Evolutionary conservation across 2,113 vertebrate genomes (phyloP).

Genomic region (Sphaerodactylus townsendi): DNA sequence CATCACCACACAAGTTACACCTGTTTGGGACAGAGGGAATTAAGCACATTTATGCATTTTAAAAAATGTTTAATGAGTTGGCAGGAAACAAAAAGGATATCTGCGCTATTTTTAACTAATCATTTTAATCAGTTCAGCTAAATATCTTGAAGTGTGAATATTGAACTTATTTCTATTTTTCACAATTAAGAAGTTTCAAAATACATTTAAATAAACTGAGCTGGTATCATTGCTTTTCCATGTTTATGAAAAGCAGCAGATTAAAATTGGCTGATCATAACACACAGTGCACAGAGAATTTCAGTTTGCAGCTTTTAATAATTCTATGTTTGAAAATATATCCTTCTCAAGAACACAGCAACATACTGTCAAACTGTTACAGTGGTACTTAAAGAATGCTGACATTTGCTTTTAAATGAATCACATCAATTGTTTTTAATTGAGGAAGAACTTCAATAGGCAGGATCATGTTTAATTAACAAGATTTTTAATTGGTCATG

Average conservation of each 20-base stretch:
- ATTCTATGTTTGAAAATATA: slow-evolving; percentile 42
- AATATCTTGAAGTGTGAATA: background rate
- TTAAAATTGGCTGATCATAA: slow-evolving; percentile 17
- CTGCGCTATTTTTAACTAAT: background rate
- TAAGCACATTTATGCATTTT: background rate
- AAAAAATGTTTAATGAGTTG: slow-evolving; percentile 2
- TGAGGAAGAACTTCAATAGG: slow-evolving; percentile 52
- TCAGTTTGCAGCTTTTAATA: slow-evolving; percentile 59
- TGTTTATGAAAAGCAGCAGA: slow-evolving; percentile 39
- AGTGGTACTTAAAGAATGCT: slow-evolving; percentile 43
- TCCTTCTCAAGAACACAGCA: too few species aligned
- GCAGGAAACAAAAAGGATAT: slow-evolving; percentile 20
- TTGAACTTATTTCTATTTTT: background rate
- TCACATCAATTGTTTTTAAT: slow-evolving; percentile 44
- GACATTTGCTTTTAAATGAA: slow-evolving; percentile 20
- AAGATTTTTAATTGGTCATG: slow-evolving; percentile 42
- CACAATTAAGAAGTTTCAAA: slow-evolving; percentile 46
- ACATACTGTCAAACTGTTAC: slow-evolving; percentile 45
- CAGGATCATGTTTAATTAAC: slow-evolving; percentile 61
- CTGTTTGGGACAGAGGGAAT: background rate
- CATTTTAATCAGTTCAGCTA: background rate
- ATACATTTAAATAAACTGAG: slow-evolving; percentile 31
- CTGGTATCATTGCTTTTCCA: slow-evolving; percentile 46
- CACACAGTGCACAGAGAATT: slow-evolving; percentile 10
- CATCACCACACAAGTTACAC: too few species aligned